These are phyloP conservation scores for Meteorus colon DNA, from an alignment of 2,888 invertebrate genomes.

Conservation along the genomic window DNA sequence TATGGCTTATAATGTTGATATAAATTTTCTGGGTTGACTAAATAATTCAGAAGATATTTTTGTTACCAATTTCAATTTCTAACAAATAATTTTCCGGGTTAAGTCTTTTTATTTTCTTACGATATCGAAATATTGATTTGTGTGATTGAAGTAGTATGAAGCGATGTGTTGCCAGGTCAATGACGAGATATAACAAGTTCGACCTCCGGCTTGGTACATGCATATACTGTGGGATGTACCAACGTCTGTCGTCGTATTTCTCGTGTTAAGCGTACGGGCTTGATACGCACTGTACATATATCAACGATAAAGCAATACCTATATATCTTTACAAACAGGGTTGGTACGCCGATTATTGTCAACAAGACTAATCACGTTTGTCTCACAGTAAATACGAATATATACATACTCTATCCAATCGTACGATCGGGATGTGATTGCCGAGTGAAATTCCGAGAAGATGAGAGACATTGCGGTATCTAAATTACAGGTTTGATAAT, in stretches of 20 bases:
- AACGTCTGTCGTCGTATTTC: conserved; percentile 10
- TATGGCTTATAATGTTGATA: too few species aligned
- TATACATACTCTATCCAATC: conserved; percentile 13
- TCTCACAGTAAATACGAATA: conserved; percentile 50
- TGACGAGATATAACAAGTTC: conserved; percentile 2
- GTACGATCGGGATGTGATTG: conserved; percentile 9
- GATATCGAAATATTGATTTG: not conserved
- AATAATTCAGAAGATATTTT: too few species aligned
- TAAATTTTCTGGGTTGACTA: too few species aligned
- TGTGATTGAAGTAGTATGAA: not conserved
- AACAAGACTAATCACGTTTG: conserved; percentile 58
- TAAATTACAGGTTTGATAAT: not conserved
- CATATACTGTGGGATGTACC: not conserved
- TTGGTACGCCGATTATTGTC: conserved; percentile 46
- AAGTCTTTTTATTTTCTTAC: not conserved
- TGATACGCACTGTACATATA: not conserved
- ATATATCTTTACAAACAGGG: conserved; percentile 25
- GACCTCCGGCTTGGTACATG: not conserved
- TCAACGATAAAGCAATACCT: conserved; percentile 11
- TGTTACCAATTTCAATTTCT: too few species aligned
- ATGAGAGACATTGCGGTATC: not conserved
- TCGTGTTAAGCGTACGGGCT: conserved; percentile 15
- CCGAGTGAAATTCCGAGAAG: not conserved
- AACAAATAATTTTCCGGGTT: too few species aligned
- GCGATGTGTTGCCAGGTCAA: conserved; percentile 8